Evolutionary conservation across 64 coral and sea anemone species (phyloP).

Genomic region (Porites lutea): DNA sequence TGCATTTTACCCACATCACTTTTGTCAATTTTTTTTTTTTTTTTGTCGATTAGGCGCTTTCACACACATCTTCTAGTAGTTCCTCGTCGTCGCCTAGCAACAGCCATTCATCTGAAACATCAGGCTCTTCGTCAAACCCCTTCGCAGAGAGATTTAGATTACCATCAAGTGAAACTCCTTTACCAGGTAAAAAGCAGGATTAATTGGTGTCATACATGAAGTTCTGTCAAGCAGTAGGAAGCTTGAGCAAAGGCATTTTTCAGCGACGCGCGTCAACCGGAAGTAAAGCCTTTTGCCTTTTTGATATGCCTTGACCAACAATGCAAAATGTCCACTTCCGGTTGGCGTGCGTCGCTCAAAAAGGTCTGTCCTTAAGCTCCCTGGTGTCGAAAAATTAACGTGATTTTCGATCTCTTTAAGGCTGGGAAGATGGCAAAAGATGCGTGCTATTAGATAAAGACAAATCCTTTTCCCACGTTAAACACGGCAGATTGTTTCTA

Average conservation of each 20-base stretch:
- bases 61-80: background rate
- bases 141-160: conserved; percentile 15
- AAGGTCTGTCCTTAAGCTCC: no score
- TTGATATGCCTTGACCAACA: no score
- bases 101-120: background rate
- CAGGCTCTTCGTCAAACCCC: background rate
- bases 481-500: conserved; percentile 75
- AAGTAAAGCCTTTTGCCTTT: no score
- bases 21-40: background rate
- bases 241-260: background rate
- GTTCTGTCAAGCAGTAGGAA: background rate
- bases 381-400: background rate
- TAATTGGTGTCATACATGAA: no score
- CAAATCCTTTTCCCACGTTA: conserved; percentile 71
- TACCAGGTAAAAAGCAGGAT: background rate
- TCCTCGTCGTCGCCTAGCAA: conserved; percentile 3
- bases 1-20: background rate
- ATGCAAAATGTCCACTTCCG: no score
- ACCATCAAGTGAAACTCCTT: conserved; percentile 23
- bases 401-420: conserved; percentile 10
- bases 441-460: conserved; percentile 84
- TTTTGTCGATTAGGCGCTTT: background rate
- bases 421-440: conserved; percentile 86
- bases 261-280: no score
- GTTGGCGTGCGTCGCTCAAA: no score